phyloP scores from a whole-genome alignment of 2,797 vertebrate genomes.

The Microchirus variegatus region DNA sequence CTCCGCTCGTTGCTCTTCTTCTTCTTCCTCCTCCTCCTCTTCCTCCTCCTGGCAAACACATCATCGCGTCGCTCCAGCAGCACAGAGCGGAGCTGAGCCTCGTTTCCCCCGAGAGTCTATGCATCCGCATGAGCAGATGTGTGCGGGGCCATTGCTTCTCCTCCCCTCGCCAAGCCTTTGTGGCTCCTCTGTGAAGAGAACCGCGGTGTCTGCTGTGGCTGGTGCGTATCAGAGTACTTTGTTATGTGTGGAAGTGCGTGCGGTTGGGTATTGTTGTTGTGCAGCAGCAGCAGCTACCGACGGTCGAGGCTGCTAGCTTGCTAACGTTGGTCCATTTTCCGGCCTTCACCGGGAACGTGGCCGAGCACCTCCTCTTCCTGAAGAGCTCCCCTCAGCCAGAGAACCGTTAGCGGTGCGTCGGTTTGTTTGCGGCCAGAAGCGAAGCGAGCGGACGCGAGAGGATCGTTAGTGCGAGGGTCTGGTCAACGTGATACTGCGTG shows the following conservation, averaged over 20 bases:
- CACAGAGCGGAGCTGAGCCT: constrained; percentile 14
- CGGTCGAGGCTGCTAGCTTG: constrained; percentile 17
- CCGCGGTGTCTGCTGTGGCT: not conserved
- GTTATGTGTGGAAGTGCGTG: too few species aligned
- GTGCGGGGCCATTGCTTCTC: not conserved
- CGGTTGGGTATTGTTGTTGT: not conserved
- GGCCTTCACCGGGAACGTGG: constrained; percentile 46
- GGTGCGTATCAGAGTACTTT: too few species aligned
- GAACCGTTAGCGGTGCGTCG: not conserved
- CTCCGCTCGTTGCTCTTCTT: constrained; percentile 17
- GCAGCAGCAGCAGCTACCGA: constrained; percentile 4
- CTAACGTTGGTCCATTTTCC: constrained; percentile 9
- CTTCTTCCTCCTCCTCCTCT: constrained; percentile 36
- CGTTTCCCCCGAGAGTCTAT: constrained; percentile 9
- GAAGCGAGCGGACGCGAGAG: not conserved
- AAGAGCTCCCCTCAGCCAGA: constrained; percentile 18
- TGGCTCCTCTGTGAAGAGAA: constrained; percentile 8
- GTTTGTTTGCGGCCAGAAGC: too few species aligned
- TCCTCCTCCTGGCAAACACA: constrained; percentile 47
- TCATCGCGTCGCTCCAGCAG: constrained; percentile 42
- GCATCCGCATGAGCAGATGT: constrained; percentile 25
- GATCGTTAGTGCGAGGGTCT: too few species aligned
- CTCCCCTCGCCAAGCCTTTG: not conserved
- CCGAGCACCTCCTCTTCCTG: constrained; percentile 15
- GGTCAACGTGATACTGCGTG: too few species aligned